Evolutionary conservation across 2,797 vertebrate species (phyloP), one percentile per base, ranked within the genome.

Genomic region (Anas capensis): DNA sequence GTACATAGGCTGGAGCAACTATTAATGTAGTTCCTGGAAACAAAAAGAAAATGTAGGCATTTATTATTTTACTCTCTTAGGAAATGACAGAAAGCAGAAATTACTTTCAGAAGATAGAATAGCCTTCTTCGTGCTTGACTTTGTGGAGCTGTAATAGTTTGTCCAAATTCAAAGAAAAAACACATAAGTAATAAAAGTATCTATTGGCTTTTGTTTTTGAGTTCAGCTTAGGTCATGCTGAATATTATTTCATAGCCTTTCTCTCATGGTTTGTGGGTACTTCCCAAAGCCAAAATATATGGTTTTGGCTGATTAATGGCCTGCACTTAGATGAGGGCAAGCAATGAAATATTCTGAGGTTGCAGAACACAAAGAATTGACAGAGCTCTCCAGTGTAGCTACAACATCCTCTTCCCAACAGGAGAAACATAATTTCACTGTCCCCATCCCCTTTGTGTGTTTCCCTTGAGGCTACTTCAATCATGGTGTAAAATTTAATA

Each of bases 221-320:
- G 76, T 92, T 96, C 82, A 94, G 42, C 53, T 85, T 91, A 93
- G 87, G 62, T 94, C 76, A 86, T 69, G 36, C 34, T 76, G 54
- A 84, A 46, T 90, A 72, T 90, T 81, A 82, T 76, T 94, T 94
- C 34, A 49, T 69, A 34, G 42, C n/a, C 17, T 90, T 91, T 83
- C 66, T 92, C 58, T 83, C 46, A 80, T 83, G 76, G 66, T 72
- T 93, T 86, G 31, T 78, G 64, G 82, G 40, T 83, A 70, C 38
- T 62, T 91, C 62, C 62, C 66, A 84, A 76, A 92, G 58, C 72
- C 70, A 91, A 88, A 92, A 90, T 79, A 66, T 10, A 82, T 1
- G 7, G 21, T 88, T 91, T 89, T 83, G 65, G 21, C 54, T 80
- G 72, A 89, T 85, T 69, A 71, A 80, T 27, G 23, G 15, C 78